Evolutionary conservation across 2,797 vertebrate genomes (phyloP), one percentile per base, ranked within the genome.

Genomic region (Premnoplex brunnescens): DNA sequence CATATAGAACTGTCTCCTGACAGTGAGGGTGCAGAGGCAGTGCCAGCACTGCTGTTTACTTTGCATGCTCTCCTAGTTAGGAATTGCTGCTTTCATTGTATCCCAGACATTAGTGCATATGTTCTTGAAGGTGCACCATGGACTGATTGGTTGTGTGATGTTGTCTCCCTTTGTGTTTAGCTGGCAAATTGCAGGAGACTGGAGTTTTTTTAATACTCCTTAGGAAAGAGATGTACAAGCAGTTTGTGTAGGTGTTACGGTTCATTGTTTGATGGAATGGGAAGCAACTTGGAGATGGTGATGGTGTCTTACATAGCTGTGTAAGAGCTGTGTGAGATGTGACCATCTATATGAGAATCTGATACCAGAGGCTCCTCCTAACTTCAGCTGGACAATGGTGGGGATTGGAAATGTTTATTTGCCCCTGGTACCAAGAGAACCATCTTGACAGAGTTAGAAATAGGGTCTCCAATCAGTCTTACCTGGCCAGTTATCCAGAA

Each of bases 71-170:
- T 27, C 39, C 58, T 27, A 10, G 27, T 51, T 68, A 41, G 63
- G 63, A 60, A 32, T n/a, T 44, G 32, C 34, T 73, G 72, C 51
- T 83, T 68, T 52, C 0, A 0, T 43, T 32, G 14, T 52, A 30
- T 48, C 41, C 32, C 27, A 48, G 19, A 26, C 28, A 17, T 4
- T 36, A 43, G 27, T n/a, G 59, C 3, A 0, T 18, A 3, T 27
- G n/a, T 63, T 79, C 41, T 73, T 85, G 62, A 39, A 48, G 12
- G 9, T 60, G 72, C 5, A 11, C 16, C 71, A 1, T 44, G 46
- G 37, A 10, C 56, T 85, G 26, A 14, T 10, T 10, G 11, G 17
- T 24, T 68, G 5, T 60, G 46, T 46, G 21, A 3, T 68, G 30
- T 15, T 64, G 15, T 46, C 34, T 72, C 19, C 24, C 67, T 63